A percentile compares a stretch with the other conserved stretches of the same genome.
Evolutionary conservation across 2,797 vertebrate species (phyloP).

Genomic region (Neosilurus mollespiculum): DNA sequence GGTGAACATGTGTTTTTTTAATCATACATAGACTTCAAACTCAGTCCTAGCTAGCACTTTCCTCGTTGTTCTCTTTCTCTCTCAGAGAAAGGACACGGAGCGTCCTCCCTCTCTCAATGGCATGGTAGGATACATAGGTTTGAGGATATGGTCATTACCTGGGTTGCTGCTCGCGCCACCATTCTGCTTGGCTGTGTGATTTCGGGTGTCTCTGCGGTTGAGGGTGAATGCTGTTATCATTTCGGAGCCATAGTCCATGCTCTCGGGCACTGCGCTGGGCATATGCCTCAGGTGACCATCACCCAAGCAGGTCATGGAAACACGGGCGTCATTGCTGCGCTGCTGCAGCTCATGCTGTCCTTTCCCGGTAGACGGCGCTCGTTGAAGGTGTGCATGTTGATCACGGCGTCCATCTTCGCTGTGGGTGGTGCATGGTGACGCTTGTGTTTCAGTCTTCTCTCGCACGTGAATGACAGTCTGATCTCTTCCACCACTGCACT

Average conservation of each 20-base stretch:
- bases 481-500: conserved; percentile 95
- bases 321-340: conserved; percentile 86
- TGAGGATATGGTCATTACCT: conserved; percentile 72
- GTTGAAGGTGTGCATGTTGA: conserved; percentile 99
- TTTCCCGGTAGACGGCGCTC: conserved; percentile 96
- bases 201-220: conserved; percentile 77
- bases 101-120: conserved; percentile 58
- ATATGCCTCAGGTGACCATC: conserved; percentile 72
- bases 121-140: conserved; percentile 62
- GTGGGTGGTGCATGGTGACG: conserved; percentile 64
- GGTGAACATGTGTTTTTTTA: conserved; percentile 57
- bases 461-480: conserved; percentile 95
- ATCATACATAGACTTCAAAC: conserved; percentile 80
- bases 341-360: conserved; percentile 94
- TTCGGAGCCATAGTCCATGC: conserved; percentile 75
- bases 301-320: conserved; percentile 81
- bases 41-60: conserved; percentile 62
- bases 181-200: conserved; percentile 75
- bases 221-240: conserved; percentile 74
- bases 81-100: conserved; percentile 58
- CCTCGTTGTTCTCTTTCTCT: conserved; percentile 38
- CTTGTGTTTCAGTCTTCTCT: conserved; percentile 94
- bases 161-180: conserved; percentile 73
- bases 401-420: conserved; percentile 93
- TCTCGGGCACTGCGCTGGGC: conserved; percentile 67